A percentile compares a stretch with the other conserved stretches of the same genome.
phyloP scores from a whole-genome alignment of 2,797 vertebrate species.

The Manis javanica region DNA sequence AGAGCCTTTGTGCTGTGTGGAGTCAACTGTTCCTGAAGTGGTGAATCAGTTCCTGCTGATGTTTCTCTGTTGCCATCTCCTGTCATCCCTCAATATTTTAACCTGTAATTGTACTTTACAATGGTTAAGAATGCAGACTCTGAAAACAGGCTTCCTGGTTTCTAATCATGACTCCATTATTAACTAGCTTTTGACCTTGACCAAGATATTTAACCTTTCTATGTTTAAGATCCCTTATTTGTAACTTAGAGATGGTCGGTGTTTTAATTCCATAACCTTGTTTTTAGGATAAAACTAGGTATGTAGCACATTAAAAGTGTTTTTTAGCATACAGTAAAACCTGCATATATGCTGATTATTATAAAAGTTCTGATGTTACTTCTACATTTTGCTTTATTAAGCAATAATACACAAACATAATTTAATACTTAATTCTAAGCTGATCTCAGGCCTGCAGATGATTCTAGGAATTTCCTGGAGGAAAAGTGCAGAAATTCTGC shows the following conservation, averaged over 20 bases:
- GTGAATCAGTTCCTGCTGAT: not conserved
- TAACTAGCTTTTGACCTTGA: conserved; percentile 2
- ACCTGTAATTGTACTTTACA: not conserved
- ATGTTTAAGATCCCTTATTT: not conserved
- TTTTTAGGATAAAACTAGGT: not conserved
- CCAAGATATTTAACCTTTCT: not conserved
- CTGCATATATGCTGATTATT: not conserved
- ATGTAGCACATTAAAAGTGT: not conserved
- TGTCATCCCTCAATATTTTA: not conserved
- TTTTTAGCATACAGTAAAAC: not conserved
- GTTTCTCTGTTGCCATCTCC: not conserved
- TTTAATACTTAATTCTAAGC: not conserved
- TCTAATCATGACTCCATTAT: not conserved
- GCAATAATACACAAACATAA: not conserved
- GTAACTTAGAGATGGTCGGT: not conserved
- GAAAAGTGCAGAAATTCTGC: not conserved
- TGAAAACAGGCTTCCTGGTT: not conserved
- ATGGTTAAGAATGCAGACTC: not conserved
- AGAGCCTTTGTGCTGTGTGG: not conserved
- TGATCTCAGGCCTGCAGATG: not conserved
- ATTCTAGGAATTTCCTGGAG: not conserved
- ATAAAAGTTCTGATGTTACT: not conserved
- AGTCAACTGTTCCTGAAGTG: not conserved
- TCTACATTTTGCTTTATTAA: not conserved
- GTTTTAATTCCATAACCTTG: not conserved